These are phyloP conservation scores for Anarsia innoxiella DNA, from an alignment of 2,888 invertebrate species.

Conservation along the genomic window DNA sequence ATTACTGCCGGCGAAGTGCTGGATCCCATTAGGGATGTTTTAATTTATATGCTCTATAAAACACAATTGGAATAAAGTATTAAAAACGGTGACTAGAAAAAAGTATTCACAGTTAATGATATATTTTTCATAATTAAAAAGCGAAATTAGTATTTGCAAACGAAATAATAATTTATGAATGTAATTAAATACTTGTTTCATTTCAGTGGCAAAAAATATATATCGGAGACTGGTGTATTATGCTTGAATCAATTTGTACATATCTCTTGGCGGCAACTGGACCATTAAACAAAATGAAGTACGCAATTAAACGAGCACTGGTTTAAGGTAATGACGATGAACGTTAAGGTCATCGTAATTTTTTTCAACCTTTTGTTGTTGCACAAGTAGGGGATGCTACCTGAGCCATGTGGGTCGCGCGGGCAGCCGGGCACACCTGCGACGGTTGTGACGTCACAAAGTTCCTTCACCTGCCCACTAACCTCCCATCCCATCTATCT, in stretches of 20 bases:
- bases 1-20: conserved; percentile 39
- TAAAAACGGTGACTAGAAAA: too few relatives aligned
- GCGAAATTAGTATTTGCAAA: too few relatives aligned
- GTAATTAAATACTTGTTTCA: too few relatives aligned
- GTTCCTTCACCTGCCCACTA: conserved; percentile 50
- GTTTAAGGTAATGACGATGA: conserved; percentile 4
- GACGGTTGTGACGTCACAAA: conserved; percentile 39
- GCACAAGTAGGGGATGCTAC: conserved; percentile 24
- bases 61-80: conserved; percentile 17
- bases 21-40: conserved; percentile 38
- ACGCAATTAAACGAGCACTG: conserved; percentile 8
- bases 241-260: too few relatives aligned
- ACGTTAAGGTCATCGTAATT: conserved; percentile 6
- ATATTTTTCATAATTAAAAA: too few relatives aligned
- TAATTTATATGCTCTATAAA: conserved; percentile 34
- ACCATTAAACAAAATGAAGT: conserved; percentile 4
- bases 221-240: too few relatives aligned
- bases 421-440: conserved; percentile 44
- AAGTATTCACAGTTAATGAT: conserved; percentile 1
- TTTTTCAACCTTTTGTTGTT: conserved; percentile 14
- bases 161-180: too few relatives aligned
- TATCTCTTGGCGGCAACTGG: too few relatives aligned
- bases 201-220: too few relatives aligned
- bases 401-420: conserved; percentile 30
- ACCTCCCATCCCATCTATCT: conserved; percentile 28